phyloP scores from a whole-genome alignment of 2,797 vertebrate genomes.

The Enteromius treurensis region DNA sequence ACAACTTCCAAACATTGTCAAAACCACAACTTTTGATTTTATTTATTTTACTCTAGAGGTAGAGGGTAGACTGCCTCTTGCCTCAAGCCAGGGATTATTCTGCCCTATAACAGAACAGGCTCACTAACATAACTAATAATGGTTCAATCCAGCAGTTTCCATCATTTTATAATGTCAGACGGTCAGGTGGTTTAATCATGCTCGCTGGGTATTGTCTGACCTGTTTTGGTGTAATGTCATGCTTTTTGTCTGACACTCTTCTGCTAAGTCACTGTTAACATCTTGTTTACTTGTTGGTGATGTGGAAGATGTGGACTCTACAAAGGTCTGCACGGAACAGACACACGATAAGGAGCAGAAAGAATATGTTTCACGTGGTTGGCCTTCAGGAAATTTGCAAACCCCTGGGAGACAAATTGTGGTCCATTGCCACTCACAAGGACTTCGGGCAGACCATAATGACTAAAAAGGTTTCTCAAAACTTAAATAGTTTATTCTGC shows the following conservation, averaged over 20 bases:
- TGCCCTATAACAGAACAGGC: conserved; percentile 28
- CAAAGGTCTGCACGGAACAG: background rate
- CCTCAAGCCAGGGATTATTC: conserved; percentile 26
- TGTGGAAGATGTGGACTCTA: background rate
- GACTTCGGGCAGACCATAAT: conserved; percentile 23
- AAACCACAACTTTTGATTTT: background rate
- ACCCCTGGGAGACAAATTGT: conserved; percentile 24
- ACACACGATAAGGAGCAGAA: background rate
- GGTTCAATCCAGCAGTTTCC: background rate
- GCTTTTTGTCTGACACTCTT: background rate
- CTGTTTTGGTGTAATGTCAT: background rate
- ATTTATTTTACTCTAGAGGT: background rate
- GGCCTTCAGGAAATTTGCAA: conserved; percentile 1
- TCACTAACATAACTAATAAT: conserved; percentile 19
- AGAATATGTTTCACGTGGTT: conserved; percentile 8
- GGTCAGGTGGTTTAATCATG: background rate
- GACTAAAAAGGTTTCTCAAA: conserved; percentile 15
- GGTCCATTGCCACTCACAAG: background rate
- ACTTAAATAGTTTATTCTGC: background rate
- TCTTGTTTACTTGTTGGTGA: background rate
- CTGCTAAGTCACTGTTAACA: background rate
- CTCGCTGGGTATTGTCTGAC: background rate
- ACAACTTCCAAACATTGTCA: background rate
- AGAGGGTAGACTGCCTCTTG: conserved; percentile 20
- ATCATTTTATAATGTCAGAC: background rate